Evolutionary conservation across 1,140 invertebrate species (phyloP).

Genomic region (Caenorhabditis latens): DNA sequence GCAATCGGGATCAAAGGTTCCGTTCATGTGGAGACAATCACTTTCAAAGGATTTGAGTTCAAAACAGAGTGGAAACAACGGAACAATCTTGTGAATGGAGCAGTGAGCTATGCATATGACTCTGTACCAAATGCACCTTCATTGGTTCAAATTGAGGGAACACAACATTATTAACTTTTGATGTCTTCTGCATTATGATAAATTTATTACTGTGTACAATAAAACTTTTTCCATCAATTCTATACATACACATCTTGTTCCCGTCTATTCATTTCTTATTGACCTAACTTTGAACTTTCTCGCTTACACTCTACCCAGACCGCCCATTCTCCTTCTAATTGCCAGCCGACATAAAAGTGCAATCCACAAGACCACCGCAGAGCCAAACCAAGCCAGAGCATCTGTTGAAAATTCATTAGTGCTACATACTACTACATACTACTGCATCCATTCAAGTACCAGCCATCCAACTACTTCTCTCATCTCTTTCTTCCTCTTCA

Average conservation of each 20-base stretch:
- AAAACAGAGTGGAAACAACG: conserved; percentile 25
- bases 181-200: neutral
- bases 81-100: neutral
- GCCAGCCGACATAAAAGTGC: conserved; percentile 9
- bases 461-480: neutral
- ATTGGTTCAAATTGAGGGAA: conserved; percentile 11
- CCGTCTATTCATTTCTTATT: no score
- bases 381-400: neutral
- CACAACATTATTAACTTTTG: conserved; percentile 17
- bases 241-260: no score
- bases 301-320: neutral
- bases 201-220: neutral
- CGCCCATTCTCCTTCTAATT: neutral
- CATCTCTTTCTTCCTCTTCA: neutral
- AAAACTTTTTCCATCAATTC: no score
- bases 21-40: neutral
- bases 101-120: neutral
- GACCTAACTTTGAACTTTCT: neutral
- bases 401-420: conserved; percentile 41
- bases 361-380: neutral
- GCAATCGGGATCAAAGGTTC: conserved; percentile 11
- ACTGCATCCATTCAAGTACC: neutral
- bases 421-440: conserved; percentile 6
- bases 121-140: neutral
- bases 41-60: conserved; percentile 3